Base-by-base conservation (phyloP, 2,797 vertebrate genomes). In the Macropus fuliginosus region DNA sequence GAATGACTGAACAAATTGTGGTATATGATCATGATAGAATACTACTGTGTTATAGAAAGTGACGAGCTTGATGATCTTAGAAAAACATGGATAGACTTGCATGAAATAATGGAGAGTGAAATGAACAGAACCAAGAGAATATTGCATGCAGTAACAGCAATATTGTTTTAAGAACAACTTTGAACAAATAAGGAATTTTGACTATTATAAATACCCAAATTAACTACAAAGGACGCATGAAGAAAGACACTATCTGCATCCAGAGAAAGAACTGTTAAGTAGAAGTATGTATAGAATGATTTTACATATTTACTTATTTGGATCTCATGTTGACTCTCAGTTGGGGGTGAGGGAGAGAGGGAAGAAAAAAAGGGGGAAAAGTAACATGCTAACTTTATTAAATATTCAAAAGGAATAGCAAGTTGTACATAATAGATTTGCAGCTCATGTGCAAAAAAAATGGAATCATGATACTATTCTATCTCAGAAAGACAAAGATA, bases 401-500 rank as follows among this genome's bases (percentile, higher is more conserved):
- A 5, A 57, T 59, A 59, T 59, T 59, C 29, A 31, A 59, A 59
- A 59, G 28, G 28, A 59, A 59, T 59, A 31, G 57, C 28, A 59
- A 59, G 28, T 59, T 59, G 10, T 59, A 31, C 57, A 29, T 12
- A 59, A 31, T 31, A 31, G 10, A 59, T 59, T 59, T 59, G 57
- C 28, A 57, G 56, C 11, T 57, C 56, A 59, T 31, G 27, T 92
- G 21, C 91, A 55, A 57, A 91, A 94, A 90, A 74, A 54, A 27
- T 27, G 57, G 94, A 92, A 91, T 57, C 56, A 28, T 92, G 31
- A 56, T 94, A 16, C 46, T 95, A 11, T 93, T 46, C 31, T 92
- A 10, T 95, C 66, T 74, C 24, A 94, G 91, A 96, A 93, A 94
- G 62, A 66, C 89, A 16, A 52, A 9, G 92, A 87, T 93, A 87